These are phyloP conservation scores for Cephus pygmeus DNA, from an alignment of 2,888 invertebrate species.

Conservation along the genomic window DNA sequence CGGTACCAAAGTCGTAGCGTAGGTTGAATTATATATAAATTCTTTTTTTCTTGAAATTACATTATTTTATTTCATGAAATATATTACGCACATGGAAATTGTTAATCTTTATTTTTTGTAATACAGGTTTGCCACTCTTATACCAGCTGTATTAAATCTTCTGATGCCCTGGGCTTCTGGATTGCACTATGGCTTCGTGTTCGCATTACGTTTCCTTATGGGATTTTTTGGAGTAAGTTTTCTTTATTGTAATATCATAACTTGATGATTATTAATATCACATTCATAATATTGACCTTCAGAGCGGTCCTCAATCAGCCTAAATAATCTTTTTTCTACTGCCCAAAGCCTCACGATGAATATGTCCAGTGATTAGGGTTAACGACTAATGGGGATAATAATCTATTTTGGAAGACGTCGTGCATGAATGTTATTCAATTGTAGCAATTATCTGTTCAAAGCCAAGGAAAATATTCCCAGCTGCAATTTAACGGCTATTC, in stretches of 20 bases:
- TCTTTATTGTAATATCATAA: neutral
- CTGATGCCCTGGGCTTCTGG: constrained; percentile 57
- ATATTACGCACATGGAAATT: neutral
- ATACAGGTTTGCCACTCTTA: constrained; percentile 57
- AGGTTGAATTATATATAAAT: constrained; percentile 32
- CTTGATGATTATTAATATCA: neutral
- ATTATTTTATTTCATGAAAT: neutral
- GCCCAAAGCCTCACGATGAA: neutral
- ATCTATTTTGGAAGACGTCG: neutral
- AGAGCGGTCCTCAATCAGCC: neutral
- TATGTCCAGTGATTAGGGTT: neutral
- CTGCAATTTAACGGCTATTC: neutral
- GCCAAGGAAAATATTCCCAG: neutral
- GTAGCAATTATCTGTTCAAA: neutral
- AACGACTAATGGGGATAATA: neutral
- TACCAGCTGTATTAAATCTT: constrained; percentile 60
- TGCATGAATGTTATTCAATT: neutral
- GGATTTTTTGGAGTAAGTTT: constrained; percentile 63
- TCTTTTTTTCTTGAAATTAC: neutral
- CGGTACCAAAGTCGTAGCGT: constrained; percentile 62
- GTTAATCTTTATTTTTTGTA: neutral
- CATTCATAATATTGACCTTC: neutral
- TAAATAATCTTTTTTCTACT: neutral
- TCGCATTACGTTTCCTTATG: constrained; percentile 57
- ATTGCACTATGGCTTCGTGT: constrained; percentile 49